Evolutionary conservation across 2,113 vertebrate species (phyloP), one percentile per base, ranked within the genome.

Genomic region (Helogale parvula): DNA sequence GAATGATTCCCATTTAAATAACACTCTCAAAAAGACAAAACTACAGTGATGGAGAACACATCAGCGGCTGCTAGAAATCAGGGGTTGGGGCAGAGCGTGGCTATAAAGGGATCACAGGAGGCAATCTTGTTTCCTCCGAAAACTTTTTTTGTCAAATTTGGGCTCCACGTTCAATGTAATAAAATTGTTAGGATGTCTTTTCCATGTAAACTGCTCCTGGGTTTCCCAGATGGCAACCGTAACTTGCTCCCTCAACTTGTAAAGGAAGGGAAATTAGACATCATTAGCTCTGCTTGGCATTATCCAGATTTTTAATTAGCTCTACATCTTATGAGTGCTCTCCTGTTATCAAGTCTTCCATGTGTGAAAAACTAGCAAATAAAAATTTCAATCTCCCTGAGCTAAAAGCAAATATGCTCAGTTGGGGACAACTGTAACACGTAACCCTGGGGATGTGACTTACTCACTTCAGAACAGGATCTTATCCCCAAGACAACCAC

Each of bases 311-410:
- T 91, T 66, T 81, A 94, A 94, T 94, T 33, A 86, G 65, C 35
- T 63, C 71, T 69, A 38, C 12, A 50, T 50, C 74, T 54, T 38
- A 31, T 79, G 52, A 90, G 72, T 21, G 54, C 29, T 52, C 45
- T 77, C 74, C 29, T 86, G 29, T 71, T 65, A 94, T 17, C 72
- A 81, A 72, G 54, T 52, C 54, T 45, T 71, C 86, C 60, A 38
- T 68, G 66, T 21, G 65, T 33, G 87, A 85, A 96, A 96, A 80
- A 54, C 29, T 33, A 82, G 66, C 66, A 86, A 96, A 85, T 35
- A 33, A 72, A 90, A 35, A 41, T 5, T 90, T 72, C 87, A 63
- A 31, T 25, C 54, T 81, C 52, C n/a, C n/a, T 71, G 19, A 25
- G 71, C 69, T 90, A 54, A 96, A 81, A 52, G 74, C 33, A 95